Evolutionary conservation across 2,888 invertebrate species (phyloP).

Genomic region (Noctua fimbriata): DNA sequence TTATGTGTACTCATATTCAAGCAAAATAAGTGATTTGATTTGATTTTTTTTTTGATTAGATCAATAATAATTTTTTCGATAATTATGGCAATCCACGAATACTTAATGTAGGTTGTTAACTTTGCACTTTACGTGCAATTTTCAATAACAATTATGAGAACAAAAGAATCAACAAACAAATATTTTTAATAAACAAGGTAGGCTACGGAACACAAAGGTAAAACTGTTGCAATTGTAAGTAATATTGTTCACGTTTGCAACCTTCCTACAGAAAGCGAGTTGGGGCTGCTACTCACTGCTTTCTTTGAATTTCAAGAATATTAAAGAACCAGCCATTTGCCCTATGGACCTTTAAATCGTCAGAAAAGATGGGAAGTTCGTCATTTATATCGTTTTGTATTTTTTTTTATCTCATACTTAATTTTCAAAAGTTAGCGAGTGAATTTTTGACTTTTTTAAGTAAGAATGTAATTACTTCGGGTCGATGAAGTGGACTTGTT

Average conservation of each 20-base stretch:
- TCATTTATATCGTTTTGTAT: background rate
- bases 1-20: no score
- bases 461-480: no score
- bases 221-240: constrained; percentile 44
- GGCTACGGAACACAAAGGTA: constrained; percentile 35
- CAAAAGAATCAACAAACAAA: constrained; percentile 16
- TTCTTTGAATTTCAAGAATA: background rate
- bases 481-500: background rate
- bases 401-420: background rate
- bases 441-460: background rate
- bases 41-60: no score
- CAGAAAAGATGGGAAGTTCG: background rate
- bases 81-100: background rate
- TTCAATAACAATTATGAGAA: background rate
- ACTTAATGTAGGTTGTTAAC: background rate
- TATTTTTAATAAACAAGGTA: constrained; percentile 44
- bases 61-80: background rate
- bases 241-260: constrained; percentile 48
- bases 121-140: background rate
- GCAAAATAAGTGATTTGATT: no score
- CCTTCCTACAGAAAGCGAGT: constrained; percentile 29
- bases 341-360: background rate
- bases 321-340: background rate
- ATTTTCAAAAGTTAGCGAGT: background rate
- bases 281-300: constrained; percentile 24